Conservation (phyloP, 2,888 invertebrate genomes). For the Platycnemis pennipes region DNA sequence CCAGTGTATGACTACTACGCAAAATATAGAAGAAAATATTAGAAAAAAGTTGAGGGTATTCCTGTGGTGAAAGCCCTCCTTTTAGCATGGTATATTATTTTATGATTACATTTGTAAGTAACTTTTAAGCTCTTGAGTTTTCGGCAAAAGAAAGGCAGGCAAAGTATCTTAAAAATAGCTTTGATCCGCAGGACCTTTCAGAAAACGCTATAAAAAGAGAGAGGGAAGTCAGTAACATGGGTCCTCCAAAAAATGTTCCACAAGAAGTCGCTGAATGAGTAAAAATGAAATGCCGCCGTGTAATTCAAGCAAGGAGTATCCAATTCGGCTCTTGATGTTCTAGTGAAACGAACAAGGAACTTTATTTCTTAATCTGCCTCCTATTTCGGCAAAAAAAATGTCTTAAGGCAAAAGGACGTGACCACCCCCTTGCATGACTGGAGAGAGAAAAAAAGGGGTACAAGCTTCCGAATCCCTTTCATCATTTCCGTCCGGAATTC, state of each 20-base stretch:
- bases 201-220: too few relatives aligned
- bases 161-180: not conserved
- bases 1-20: too few relatives aligned
- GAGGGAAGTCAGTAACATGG: not conserved
- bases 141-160: too few relatives aligned
- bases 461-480: constrained; percentile 11
- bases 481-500: not conserved
- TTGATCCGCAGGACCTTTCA: too few relatives aligned
- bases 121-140: too few relatives aligned
- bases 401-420: not conserved
- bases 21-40: too few relatives aligned
- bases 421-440: not conserved
- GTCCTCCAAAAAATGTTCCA: not conserved
- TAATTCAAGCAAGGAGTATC: not conserved
- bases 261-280: not conserved
- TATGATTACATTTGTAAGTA: too few relatives aligned
- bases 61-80: too few relatives aligned
- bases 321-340: not conserved
- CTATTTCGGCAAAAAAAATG: not conserved
- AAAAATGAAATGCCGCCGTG: not conserved
- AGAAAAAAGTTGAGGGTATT: too few relatives aligned
- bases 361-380: not conserved
- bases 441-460: not conserved
- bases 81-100: too few relatives aligned
- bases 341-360: not conserved